Base-by-base conservation (phyloP, 2,888 invertebrate genomes). In the Smittia sp. region DNA sequence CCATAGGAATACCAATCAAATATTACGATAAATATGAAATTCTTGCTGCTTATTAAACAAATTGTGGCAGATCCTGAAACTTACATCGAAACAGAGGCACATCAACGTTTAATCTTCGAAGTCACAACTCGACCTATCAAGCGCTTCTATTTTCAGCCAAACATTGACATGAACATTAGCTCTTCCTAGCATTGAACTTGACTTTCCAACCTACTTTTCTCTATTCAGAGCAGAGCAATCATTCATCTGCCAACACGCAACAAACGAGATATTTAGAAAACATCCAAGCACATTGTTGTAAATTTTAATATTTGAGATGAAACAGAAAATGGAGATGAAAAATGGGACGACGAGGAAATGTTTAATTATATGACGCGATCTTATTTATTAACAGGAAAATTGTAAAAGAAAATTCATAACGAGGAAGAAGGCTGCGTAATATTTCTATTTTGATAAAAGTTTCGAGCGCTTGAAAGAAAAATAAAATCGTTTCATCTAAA, bases 301-400 rank as follows among this genome's bases (percentile, higher is more conserved):
- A 58, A 58, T 58, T 58, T 58, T 58, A 22, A 58, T 58, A 22
- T 22, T 58, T 4, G 7, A 18, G 22, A 18, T 15, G 46, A 46
- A 46, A 46, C 6, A 46, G 46, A 39, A 39, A 39, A 46, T 15
- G 13, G 46, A 46, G n/a, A 46, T 15, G 46, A 46, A 46, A 15
- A 46, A 46, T 46, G n/a, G 6, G 46, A 46, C 13, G 58, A 67
- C 22, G 39, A 67, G 67, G 11, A 66, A 20, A 67, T 11, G 20
- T 39, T 67, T 67, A 67, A 67, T 67, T 67, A 41, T 67, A 67
- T 20, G 67, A 67, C 32, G 39, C 39, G 67, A 67, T 67, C 39
- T 67, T 67, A 67, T 67, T 67, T 41, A 67, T 63, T 63, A 63
- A 25, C 63, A 63, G 63, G 63, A 63, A 27, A 27, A 9, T 63